These are phyloP conservation scores for Geococcyx californianus DNA, from an alignment of 2,113 vertebrate genomes.

Conservation along the genomic window DNA sequence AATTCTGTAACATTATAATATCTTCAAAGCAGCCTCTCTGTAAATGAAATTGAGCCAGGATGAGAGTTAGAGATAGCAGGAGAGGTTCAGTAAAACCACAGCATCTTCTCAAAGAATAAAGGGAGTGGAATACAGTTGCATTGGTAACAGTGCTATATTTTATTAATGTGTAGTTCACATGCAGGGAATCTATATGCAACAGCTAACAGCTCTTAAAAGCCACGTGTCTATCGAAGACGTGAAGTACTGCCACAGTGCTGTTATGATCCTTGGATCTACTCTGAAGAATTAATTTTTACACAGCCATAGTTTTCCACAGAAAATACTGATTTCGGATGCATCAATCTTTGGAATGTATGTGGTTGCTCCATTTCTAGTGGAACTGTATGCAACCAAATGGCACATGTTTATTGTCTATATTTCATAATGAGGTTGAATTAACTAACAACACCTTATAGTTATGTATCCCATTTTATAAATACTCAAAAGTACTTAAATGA, in stretches of 20 bases:
- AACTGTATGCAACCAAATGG: neutral
- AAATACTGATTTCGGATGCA: neutral
- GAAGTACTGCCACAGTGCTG: neutral
- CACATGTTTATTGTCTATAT: neutral
- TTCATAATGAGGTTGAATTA: neutral
- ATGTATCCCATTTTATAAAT: neutral
- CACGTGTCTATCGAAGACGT: rapidly evolving
- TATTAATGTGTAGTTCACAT: neutral
- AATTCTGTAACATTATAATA: neutral
- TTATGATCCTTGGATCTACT: neutral
- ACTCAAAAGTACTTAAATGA: neutral
- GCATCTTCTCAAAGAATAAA: neutral
- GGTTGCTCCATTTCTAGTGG: neutral
- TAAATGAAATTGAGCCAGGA: neutral
- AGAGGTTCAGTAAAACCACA: neutral
- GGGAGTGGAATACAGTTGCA: neutral
- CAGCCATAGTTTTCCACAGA: neutral
- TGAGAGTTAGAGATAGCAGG: neutral
- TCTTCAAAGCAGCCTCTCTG: neutral
- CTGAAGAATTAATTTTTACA: neutral
- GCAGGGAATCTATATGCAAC: neutral
- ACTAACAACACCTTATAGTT: neutral
- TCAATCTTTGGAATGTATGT: neutral
- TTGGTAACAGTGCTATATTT: neutral
- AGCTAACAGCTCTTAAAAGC: neutral